Evolutionary conservation across 1,140 invertebrate species (phyloP), one percentile per base, ranked within the genome.

Genomic region (Drosophila punjabiensis): DNA sequence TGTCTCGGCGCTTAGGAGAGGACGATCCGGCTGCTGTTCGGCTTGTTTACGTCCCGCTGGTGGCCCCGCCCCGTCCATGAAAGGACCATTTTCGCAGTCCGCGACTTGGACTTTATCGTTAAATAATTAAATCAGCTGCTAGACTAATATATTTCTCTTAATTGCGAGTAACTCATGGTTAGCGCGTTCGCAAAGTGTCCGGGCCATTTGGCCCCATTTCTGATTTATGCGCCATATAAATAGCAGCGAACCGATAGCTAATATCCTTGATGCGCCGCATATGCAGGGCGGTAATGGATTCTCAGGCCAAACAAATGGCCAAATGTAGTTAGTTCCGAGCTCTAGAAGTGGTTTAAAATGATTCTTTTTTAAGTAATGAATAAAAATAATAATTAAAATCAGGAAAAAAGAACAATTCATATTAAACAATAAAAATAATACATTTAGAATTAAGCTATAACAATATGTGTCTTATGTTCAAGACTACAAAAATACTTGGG

Each of bases 131-230:
- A 92, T 92, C 90, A 87, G 83, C 83, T 90, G 83, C 83, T 82
- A 90, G 90, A 92, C 90, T 90, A 92, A 92, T 92, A 92, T 92
- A 85, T 92, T 92, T 90, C 79, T 84, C 86, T 90, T 90, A 90
- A 92, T 92, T 90, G 83, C 86, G 65, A 68, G 74, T 76, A 85
- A 82, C 73, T 82, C 81, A 68, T 79, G 65, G 70, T 77, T 37
- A 33, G 52, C 47, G 65, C 75, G 53, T 65, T 78, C 73, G 65
- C 75, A 74, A 88, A 83, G 68, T 74, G 80, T 74, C 64, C 70
- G 45, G 56, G 61, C 56, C 82, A 81, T 75, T 76, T 81, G 66
- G 45, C 35, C 76, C 58, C 70, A 80, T 76, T 81, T 82, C 64
- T 85, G 86, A 89, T 89, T 89, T 79, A 79, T 79, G 67, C 33